Evolutionary conservation across 2,888 invertebrate species (phyloP).

Genomic region (Lutraria lutraria): DNA sequence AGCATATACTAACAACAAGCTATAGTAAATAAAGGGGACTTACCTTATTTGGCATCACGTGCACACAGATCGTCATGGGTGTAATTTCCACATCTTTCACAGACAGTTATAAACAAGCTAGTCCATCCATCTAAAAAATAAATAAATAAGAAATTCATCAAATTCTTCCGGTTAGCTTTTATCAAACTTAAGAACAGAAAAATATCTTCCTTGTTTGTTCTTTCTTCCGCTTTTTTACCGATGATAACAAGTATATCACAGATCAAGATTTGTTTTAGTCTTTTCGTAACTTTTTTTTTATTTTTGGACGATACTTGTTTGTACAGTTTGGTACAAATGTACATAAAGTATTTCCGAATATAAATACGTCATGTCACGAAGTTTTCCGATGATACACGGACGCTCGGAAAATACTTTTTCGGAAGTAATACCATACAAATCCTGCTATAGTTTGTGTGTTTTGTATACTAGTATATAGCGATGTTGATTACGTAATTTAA

Average conservation of each 20-base stretch:
- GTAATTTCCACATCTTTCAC: not conserved
- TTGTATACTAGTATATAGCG: too few species aligned
- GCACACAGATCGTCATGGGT: not conserved
- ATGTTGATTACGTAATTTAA: not conserved
- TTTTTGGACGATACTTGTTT: not conserved
- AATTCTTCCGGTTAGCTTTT: not conserved
- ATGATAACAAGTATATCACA: not conserved
- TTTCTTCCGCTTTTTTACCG: not conserved
- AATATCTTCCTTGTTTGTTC: constrained; percentile 4
- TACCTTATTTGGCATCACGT: constrained; percentile 24
- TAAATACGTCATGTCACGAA: not conserved
- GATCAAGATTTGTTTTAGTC: not conserved
- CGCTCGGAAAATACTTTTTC: too few species aligned
- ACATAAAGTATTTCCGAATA: not conserved
- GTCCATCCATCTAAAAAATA: constrained; percentile 10
- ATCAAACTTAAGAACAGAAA: not conserved
- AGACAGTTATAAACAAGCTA: not conserved
- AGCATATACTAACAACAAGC: too few species aligned
- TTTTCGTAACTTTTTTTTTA: not conserved
- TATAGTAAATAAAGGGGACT: not conserved
- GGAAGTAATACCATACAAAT: too few species aligned
- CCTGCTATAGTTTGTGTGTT: too few species aligned
- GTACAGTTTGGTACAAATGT: not conserved
- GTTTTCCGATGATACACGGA: not conserved
- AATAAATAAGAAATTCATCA: not conserved